Percentiles rank a stretch among this genome's conserved stretches.
These are phyloP conservation scores for Chloropsis hardwickii DNA, from an alignment of 2,113 vertebrate genomes.

Conservation along the genomic window DNA sequence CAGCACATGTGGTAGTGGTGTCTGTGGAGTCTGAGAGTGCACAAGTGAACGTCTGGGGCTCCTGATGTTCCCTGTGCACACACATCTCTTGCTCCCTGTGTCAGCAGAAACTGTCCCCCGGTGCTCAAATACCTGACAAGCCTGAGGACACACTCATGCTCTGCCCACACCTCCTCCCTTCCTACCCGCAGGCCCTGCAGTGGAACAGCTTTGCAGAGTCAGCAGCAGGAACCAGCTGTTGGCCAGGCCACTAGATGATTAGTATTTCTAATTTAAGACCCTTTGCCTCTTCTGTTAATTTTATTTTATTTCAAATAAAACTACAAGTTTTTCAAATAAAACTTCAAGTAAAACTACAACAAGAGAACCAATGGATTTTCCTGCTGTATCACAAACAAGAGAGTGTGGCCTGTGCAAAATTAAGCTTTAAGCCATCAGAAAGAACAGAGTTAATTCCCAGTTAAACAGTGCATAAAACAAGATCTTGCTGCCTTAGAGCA, in stretches of 20 bases:
- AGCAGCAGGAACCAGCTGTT: background rate
- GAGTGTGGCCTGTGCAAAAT: background rate
- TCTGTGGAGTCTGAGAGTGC: background rate
- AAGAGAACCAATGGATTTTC: background rate
- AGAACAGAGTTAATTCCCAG: background rate
- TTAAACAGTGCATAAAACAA: background rate
- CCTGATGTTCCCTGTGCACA: background rate
- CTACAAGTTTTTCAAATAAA: no score
- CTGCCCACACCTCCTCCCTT: background rate
- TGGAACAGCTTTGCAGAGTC: background rate
- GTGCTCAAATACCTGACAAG: background rate
- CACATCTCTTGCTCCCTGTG: background rate
- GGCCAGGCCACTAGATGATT: background rate
- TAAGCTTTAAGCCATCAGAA: background rate
- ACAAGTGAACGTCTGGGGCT: background rate
- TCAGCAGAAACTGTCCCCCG: background rate
- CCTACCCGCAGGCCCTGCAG: fast-evolving
- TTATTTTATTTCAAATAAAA: background rate
- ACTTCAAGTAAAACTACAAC: background rate
- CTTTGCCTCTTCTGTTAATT: background rate
- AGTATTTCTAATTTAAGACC: background rate
- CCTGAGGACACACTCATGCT: background rate
- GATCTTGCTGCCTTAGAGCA: background rate
- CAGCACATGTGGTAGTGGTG: background rate
- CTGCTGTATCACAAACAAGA: background rate